Conservation (phyloP, 2,797 vertebrate species). For the Mormyrus proboscirostris region DNA sequence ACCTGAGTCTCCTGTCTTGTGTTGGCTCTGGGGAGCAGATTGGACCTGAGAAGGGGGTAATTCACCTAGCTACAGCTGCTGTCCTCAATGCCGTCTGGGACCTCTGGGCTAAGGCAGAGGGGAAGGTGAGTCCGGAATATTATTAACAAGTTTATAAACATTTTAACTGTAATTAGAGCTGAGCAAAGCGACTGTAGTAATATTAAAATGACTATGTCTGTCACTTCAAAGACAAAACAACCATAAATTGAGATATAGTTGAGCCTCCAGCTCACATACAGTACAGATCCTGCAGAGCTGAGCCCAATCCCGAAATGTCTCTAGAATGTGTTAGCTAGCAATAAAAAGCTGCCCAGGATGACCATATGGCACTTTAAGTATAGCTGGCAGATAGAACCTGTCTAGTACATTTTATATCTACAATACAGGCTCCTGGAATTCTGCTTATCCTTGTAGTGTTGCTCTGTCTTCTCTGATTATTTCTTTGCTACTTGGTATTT, state of each 20-base stretch:
- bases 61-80: slow-evolving; percentile 64
- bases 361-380: not conserved
- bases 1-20: not conserved
- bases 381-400: not conserved
- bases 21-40: slow-evolving; percentile 45
- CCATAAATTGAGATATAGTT: not conserved
- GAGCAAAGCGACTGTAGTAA: not conserved
- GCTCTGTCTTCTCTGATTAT: not conserved
- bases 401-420: not conserved
- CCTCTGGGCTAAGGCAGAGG: slow-evolving; percentile 67
- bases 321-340: not conserved
- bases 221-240: not conserved
- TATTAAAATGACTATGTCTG: not conserved
- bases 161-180: not conserved
- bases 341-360: too few relatives aligned
- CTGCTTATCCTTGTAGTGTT: not conserved
- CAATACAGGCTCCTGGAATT: not conserved
- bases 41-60: slow-evolving; percentile 71
- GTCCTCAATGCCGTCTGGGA: slow-evolving; percentile 75
- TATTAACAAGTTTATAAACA: not conserved
- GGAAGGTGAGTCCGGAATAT: slow-evolving; percentile 54
- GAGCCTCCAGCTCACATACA: not conserved
- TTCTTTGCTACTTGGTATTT: not conserved
- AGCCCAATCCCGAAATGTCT: not conserved
- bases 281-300: not conserved